Evolutionary conservation across 2,797 vertebrate genomes (phyloP), one percentile per base, ranked within the genome.

Genomic region (Ptychobarbus kaznakovi): DNA sequence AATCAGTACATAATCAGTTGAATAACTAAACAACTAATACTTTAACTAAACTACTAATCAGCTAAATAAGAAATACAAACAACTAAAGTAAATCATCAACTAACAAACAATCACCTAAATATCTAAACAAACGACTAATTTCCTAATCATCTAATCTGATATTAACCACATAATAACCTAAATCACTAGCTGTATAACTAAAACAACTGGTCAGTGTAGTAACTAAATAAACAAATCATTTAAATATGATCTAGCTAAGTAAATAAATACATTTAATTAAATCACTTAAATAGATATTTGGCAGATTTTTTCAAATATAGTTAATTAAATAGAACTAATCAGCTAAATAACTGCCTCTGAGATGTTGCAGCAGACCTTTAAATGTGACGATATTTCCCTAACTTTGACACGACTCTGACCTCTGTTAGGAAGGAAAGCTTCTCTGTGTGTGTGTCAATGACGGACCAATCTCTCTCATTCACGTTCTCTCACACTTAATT

Each of bases 401-500:
- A 32, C 32, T 32, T 74, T 63, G 25, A 74, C 40, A 46, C 25
- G 25, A 18, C 70, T 74, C 20, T 49, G 58, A 82, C 70, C 81
- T 73, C 25, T 73, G 42, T n/a, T 22, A 58, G 70, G 25, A 61
- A 35, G 12, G 51, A 44, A 28, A 40, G 16, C 10, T 42, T 38
- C 7, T 82, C 20, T 76, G 73, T 83, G 72, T 66, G 40, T 75
- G 20, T 25, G 10, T 77, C 82, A 84, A 76, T 76, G 82, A 76
- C 44, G 58, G 61, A 42, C 35, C 0, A 40, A 32, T 61, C 42
- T 7, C 58, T 83, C 81, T 82, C 72, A 65, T 83, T 83, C 81
- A 82, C 10, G n/a, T 84, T 69, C 56, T 68, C 58, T 53, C 72
- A 68, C 46, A 66, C 69, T 72, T 87, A 84, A 87, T 87, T 76